phyloP scores from a whole-genome alignment of 2,888 invertebrate species.

The Troides aeacus region DNA sequence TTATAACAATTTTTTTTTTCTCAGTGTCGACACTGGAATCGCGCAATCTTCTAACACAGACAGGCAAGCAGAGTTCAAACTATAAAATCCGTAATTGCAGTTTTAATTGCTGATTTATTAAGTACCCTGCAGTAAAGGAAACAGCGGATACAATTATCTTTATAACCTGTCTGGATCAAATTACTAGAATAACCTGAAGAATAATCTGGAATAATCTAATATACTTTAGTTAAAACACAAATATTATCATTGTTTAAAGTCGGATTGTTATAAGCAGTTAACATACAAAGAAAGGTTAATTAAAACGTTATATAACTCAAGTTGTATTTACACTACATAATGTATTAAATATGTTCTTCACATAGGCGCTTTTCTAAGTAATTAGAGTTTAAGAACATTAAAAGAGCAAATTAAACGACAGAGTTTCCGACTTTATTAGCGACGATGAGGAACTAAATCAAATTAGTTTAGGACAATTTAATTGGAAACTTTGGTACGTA shows the following conservation, averaged over 20 bases:
- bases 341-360: not conserved
- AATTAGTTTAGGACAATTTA: conserved; percentile 21
- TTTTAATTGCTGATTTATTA: not conserved
- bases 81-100: not conserved
- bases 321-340: not conserved
- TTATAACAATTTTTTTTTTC: too few relatives aligned
- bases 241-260: too few relatives aligned
- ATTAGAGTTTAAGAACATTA: conserved; percentile 4
- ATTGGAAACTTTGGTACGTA: conserved; percentile 16
- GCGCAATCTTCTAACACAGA: not conserved
- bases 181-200: not conserved
- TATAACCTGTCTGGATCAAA: not conserved
- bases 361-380: not conserved
- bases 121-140: not conserved
- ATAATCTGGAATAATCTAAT: not conserved
- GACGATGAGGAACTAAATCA: conserved; percentile 15
- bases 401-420: conserved; percentile 9
- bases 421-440: conserved; percentile 11
- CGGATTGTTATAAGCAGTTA: too few relatives aligned
- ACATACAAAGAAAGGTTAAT: too few relatives aligned
- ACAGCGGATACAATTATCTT: not conserved
- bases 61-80: not conserved
- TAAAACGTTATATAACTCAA: too few relatives aligned
- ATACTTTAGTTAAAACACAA: too few relatives aligned
- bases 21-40: too few relatives aligned